Percentiles rank a stretch among this genome's conserved stretches.
Conservation (phyloP, 2,113 vertebrate genomes). For the Glaucidium brasilianum region DNA sequence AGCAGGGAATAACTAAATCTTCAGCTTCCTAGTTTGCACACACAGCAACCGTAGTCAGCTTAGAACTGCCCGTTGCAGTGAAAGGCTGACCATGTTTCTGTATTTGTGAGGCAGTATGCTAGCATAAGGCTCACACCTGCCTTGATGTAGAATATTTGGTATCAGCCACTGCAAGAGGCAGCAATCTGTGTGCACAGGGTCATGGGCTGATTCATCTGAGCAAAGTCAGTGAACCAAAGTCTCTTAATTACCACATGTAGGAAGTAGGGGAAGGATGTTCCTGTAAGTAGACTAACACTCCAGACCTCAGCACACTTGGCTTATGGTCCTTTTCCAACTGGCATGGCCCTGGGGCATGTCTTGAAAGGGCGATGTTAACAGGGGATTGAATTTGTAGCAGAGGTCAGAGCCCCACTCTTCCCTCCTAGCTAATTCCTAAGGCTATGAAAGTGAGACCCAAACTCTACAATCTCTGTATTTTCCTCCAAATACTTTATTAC, state of each 20-base stretch:
- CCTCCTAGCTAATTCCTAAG: not conserved
- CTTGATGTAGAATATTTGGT: not conserved
- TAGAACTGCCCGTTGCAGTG: not conserved
- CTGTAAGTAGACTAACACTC: not conserved
- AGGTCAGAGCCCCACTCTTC: not conserved
- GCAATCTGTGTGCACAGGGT: not conserved
- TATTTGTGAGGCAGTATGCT: not conserved
- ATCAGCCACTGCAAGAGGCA: not conserved
- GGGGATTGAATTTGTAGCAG: not conserved
- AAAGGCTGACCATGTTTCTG: not conserved
- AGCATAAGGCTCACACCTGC: not conserved
- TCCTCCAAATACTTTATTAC: not conserved
- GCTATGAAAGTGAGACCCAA: not conserved
- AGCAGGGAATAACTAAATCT: not conserved
- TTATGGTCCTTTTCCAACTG: not conserved
- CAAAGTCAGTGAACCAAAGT: not conserved
- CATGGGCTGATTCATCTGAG: fast-evolving
- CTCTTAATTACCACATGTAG: not conserved
- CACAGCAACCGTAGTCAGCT: not conserved
- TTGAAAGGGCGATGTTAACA: fast-evolving
- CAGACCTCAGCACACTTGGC: not conserved
- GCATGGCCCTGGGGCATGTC: not conserved
- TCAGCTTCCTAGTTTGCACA: not conserved
- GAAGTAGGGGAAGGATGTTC: not conserved
- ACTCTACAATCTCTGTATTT: not conserved